Evolutionary conservation across 2,113 vertebrate genomes (phyloP).

Genomic region (Percina caprodes): DNA sequence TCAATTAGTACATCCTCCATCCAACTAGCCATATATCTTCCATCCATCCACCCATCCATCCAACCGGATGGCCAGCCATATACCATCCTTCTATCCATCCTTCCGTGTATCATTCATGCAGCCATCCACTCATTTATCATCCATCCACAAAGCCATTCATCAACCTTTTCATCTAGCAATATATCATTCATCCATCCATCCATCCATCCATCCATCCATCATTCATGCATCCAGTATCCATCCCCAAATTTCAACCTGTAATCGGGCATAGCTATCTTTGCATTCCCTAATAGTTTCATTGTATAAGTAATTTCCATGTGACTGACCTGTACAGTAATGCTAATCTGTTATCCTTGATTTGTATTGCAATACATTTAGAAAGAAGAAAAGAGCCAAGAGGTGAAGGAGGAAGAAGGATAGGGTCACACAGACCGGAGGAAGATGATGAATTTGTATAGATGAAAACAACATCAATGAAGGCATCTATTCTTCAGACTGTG

Average conservation of each 20-base stretch:
- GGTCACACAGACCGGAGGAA: background rate
- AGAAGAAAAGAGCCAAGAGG: background rate
- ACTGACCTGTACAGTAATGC: background rate
- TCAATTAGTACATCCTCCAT: background rate
- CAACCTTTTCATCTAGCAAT: background rate
- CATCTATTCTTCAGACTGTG: constrained; percentile 50
- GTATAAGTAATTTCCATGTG: background rate
- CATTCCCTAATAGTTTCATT: background rate
- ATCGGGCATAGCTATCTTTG: background rate
- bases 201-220: background rate
- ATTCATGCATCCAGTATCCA: background rate
- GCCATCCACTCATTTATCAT: background rate
- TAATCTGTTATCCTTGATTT: constrained; percentile 28
- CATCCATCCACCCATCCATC: background rate
- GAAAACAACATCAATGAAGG: constrained; percentile 52
- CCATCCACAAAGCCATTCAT: background rate
- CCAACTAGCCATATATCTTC: background rate
- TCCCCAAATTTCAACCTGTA: background rate
- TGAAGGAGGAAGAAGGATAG: background rate
- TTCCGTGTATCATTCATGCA: background rate
- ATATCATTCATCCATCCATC: background rate
- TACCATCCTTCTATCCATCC: background rate
- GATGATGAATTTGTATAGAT: constrained; percentile 43
- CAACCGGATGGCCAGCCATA: background rate
- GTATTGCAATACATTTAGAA: constrained; percentile 6